Base-by-base conservation (phyloP, 2,797 vertebrate genomes). In the Nasua narica region DNA sequence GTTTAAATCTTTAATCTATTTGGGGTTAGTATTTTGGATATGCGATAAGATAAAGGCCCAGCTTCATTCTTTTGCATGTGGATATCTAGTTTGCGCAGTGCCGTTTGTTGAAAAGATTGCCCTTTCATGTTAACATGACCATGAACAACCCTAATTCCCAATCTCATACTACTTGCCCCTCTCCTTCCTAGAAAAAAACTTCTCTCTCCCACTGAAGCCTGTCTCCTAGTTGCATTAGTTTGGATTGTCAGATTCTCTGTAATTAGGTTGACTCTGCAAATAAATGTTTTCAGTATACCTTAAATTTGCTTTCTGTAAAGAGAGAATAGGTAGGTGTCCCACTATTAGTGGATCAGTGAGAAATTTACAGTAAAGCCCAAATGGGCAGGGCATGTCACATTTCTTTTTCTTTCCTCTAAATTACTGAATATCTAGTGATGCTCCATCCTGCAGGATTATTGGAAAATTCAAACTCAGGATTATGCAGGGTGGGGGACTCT, bases 251-350 rank as follows among this genome's bases (percentile, higher is more conserved):
- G 7, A 52, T 54, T 76, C 4, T 90, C 60, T 88, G 5, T 32
- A 54, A 90, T 78, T 93, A 76, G 16, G 35, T 35, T 78, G 37
- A 4, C n/a, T 72, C 29, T 90, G 14, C 14, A 10, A 72, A 29
- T 79, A 54, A 87, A 32, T 92, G 29, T 76, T 27, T 88, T 95
- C 35, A 67, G 1, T 65, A 48, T 81, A 90, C 29, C 46, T 78
- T 87, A n/a, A 89, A 89, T 92, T 90, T 97, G 23, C 11, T 94
- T 87, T 72, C 23, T 62, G 35, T 86, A 27, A 65, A 69, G 21
- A 91, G 54, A 79, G 25, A 92, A 69, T 67, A 79, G 5, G 8
- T 29, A 92, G 4, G 12, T 79, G 37, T 1, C 18, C 16, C 14
- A 14, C 87, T 83, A 65, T n/a, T 60, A 35, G 25, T 58, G 43